Conservation (phyloP, 2,797 vertebrate genomes). For the Etheostoma nigrum region DNA sequence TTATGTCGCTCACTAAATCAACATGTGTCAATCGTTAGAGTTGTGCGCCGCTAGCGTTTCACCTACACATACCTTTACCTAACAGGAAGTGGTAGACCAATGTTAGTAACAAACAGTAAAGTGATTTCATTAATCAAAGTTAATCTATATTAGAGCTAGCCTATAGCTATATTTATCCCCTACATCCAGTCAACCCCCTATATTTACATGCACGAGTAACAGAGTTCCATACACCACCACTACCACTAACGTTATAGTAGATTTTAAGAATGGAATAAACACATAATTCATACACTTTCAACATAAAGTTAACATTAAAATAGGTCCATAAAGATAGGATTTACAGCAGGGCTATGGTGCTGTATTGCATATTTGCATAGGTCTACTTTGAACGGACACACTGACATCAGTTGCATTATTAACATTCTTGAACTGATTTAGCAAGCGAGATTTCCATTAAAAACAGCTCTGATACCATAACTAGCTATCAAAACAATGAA, state of each 20-base stretch:
- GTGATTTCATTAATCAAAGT: too few species aligned
- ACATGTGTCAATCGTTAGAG: too few species aligned
- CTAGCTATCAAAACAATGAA: background rate
- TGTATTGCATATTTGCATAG: background rate
- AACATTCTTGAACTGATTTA: background rate
- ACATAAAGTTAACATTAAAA: background rate
- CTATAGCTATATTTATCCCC: too few species aligned
- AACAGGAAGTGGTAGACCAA: too few species aligned
- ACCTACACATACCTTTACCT: too few species aligned
- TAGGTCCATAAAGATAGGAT: background rate
- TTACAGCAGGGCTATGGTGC: background rate
- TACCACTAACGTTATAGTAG: background rate
- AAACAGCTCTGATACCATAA: background rate
- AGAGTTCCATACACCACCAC: too few species aligned
- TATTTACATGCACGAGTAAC: too few species aligned
- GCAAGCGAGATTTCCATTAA: fast-evolving
- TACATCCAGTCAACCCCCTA: too few species aligned
- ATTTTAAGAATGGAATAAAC: background rate
- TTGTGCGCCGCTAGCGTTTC: too few species aligned
- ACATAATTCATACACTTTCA: background rate
- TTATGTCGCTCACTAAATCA: too few species aligned
- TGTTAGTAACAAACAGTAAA: too few species aligned
- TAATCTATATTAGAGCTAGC: too few species aligned
- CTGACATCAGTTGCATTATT: background rate
- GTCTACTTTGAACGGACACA: background rate